These are phyloP conservation scores for Phrixothrix hirtus DNA, from an alignment of 2,888 invertebrate species.

Conservation along the genomic window DNA sequence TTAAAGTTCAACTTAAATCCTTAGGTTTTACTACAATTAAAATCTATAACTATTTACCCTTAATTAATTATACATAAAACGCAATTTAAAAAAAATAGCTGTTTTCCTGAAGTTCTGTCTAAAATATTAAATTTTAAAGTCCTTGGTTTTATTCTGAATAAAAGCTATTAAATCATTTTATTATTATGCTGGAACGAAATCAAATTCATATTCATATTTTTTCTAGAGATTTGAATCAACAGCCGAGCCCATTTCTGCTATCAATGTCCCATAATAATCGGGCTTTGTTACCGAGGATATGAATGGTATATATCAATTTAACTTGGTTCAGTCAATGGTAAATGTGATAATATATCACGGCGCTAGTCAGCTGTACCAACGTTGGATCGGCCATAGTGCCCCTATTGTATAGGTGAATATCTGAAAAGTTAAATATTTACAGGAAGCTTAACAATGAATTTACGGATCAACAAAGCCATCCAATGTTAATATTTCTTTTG, in stretches of 20 bases:
- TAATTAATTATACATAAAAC: too few relatives aligned
- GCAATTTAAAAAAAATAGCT: too few relatives aligned
- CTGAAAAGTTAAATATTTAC: conserved; percentile 37
- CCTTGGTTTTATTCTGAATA: not conserved
- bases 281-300: conserved; percentile 44
- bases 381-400: conserved; percentile 36
- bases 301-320: conserved; percentile 47
- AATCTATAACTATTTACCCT: too few relatives aligned
- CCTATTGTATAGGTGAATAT: conserved; percentile 36
- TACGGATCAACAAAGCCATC: conserved; percentile 28
- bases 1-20: too few relatives aligned
- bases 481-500: conserved; percentile 24
- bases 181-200: conserved; percentile 22
- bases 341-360: conserved; percentile 46
- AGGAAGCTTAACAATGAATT: conserved; percentile 32
- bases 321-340: conserved; percentile 45
- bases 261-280: conserved; percentile 44
- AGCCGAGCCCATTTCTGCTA: conserved; percentile 42
- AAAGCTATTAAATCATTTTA: conserved; percentile 9
- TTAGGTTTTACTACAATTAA: too few relatives aligned
- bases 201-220: conserved; percentile 26
- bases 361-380: conserved; percentile 40
- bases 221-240: conserved; percentile 30
- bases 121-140: not conserved
- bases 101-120: too few relatives aligned